phyloP scores from a whole-genome alignment of 2,113 vertebrate species.

The Bambusicola thoracicus region DNA sequence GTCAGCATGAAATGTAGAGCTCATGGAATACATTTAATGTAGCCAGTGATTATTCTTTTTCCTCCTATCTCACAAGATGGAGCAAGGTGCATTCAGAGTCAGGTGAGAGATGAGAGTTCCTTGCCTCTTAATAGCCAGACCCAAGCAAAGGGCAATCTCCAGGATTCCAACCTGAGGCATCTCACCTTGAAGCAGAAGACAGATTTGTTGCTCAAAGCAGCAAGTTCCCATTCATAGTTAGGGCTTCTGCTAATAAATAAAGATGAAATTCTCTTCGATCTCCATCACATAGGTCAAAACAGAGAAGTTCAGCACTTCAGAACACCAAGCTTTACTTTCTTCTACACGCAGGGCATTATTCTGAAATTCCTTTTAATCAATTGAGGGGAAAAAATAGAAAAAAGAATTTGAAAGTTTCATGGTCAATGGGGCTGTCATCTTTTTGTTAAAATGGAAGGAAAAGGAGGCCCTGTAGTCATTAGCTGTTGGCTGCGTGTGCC shows the following conservation, averaged over 20 bases:
- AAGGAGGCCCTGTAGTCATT: background rate
- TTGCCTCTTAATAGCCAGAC: background rate
- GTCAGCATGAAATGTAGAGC: constrained; percentile 49
- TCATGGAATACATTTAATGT: constrained; percentile 52
- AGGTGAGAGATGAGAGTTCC: constrained; percentile 34
- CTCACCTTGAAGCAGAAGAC: constrained; percentile 32
- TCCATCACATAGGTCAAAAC: background rate
- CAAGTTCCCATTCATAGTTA: constrained; percentile 49
- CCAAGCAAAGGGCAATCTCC: background rate
- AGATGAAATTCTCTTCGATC: constrained; percentile 61
- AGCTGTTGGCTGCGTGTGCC: background rate
- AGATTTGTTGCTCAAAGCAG: constrained; percentile 36
- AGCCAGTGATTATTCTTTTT: constrained; percentile 44
- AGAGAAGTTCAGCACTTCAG: constrained; percentile 54
- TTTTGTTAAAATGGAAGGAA: constrained; percentile 42
- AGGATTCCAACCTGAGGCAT: constrained; percentile 8
- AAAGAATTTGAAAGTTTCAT: constrained; percentile 23
- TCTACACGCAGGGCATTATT: constrained; percentile 11
- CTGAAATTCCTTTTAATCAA: constrained; percentile 50
- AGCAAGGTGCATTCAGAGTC: background rate
- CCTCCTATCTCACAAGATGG: background rate
- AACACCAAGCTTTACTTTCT: constrained; percentile 57
- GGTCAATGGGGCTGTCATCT: constrained; percentile 14
- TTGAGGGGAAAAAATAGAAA: background rate
- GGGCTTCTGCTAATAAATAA: constrained; percentile 60